These are phyloP conservation scores for Pterocles burchelli DNA, from an alignment of 2,113 vertebrate genomes.

Conservation along the genomic window DNA sequence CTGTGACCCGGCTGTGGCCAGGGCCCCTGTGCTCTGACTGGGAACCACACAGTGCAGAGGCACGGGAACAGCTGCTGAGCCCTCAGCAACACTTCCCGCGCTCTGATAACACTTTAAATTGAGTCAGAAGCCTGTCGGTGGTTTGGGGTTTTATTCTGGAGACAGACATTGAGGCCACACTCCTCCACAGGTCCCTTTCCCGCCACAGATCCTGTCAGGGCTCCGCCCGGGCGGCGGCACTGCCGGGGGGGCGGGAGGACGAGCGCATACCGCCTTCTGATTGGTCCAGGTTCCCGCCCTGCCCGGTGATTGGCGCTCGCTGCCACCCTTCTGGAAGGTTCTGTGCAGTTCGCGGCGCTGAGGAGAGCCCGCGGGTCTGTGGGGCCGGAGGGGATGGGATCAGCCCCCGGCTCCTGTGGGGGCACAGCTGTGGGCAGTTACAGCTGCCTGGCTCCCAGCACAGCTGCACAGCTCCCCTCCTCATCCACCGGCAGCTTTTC, in stretches of 20 bases:
- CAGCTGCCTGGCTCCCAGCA: background rate
- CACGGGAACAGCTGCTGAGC: rapidly evolving
- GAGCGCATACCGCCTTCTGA: rapidly evolving
- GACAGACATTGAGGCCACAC: rapidly evolving
- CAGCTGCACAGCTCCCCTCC: rapidly evolving
- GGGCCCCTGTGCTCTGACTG: rapidly evolving
- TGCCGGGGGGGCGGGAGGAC: rapidly evolving
- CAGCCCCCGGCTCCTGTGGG: rapidly evolving
- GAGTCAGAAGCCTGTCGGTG: rapidly evolving
- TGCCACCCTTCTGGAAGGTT: background rate
- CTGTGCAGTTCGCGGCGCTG: rapidly evolving
- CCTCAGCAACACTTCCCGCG: rapidly evolving
- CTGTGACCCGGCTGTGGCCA: rapidly evolving
- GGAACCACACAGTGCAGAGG: rapidly evolving
- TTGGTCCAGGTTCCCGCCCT: background rate
- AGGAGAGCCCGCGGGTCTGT: background rate
- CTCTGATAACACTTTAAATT: rapidly evolving
- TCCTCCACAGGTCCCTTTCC: too few relatives aligned
- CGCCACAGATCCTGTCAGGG: rapidly evolving
- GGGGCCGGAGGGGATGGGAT: rapidly evolving
- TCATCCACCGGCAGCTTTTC: rapidly evolving
- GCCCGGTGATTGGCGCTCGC: background rate
- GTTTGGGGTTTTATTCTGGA: rapidly evolving
- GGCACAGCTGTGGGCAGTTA: rapidly evolving
- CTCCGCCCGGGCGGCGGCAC: rapidly evolving